Percentiles rank a stretch among this genome's conserved stretches.
Conservation (phyloP, 2,113 vertebrate species). For the Carlito syrichta region DNA sequence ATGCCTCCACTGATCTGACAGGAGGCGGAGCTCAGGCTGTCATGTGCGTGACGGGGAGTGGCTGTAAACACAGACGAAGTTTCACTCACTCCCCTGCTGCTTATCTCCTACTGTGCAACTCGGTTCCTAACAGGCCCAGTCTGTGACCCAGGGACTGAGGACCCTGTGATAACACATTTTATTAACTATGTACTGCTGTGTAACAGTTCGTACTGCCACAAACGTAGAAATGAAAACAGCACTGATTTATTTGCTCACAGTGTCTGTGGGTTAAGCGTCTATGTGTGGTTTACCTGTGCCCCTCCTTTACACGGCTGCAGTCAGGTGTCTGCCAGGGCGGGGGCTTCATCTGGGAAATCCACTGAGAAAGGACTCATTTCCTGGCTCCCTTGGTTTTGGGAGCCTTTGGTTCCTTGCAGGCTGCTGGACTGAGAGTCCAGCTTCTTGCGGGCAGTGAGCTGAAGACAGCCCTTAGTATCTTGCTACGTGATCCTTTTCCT, state of each 20-base stretch:
- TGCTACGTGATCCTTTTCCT: neutral
- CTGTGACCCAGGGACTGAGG: too few species aligned
- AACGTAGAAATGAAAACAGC: neutral
- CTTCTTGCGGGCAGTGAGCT: neutral
- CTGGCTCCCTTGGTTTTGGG: neutral
- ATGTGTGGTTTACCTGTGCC: too few species aligned
- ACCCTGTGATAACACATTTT: neutral
- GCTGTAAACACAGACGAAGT: too few species aligned
- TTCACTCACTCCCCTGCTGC: too few species aligned
- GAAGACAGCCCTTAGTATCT: neutral
- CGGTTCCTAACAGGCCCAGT: too few species aligned
- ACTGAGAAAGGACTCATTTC: neutral
- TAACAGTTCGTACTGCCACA: neutral
- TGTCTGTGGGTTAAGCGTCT: neutral
- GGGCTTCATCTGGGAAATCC: neutral
- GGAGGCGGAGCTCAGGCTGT: too few species aligned
- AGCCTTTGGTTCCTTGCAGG: neutral
- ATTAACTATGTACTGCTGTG: neutral
- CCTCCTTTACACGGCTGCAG: neutral
- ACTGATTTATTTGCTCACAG: neutral
- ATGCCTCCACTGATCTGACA: too few species aligned
- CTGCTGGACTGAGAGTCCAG: neutral
- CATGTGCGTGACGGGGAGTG: too few species aligned
- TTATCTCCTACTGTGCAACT: too few species aligned
- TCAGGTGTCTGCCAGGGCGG: neutral